Base-by-base conservation (phyloP, 1,140 invertebrate species). In the Portunus trituberculatus region DNA sequence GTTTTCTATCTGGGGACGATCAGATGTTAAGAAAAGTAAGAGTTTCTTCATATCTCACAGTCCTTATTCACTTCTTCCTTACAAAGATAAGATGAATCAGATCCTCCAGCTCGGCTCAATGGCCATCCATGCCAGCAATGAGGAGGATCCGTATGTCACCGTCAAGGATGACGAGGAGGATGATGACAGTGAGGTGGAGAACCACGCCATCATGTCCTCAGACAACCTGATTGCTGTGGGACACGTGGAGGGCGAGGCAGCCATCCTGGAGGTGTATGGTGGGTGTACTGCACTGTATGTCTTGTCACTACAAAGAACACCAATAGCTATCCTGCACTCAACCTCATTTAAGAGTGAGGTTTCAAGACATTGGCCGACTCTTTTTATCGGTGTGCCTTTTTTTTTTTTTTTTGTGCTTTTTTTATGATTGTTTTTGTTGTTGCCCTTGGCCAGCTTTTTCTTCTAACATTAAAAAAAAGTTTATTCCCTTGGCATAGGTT, bases 191-290 rank as follows among this genome's bases (percentile, higher is more conserved):
- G 97, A 97, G 20, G 95, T 96, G 25, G 99, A 99, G 96, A 99
- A 99, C 97, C 98, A 99, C 97, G 97, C 98, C 48, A 99, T 99
- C 39, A 98, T 98, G 97, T 97, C 98, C n/a, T 98, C 97, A 96
- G 99, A 99, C 96, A 99, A 99, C 97, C 97, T 99, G n/a, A 97
- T 99, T 45, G 97, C 99, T 25, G 98, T 98, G n/a, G 99, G 99
- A 0, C 98, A 98, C 97, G 98, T 99, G 25, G 98, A 99, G 96
- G 98, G 98, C 95, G 98, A 99, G 97, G 98, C 98, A 31, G 98
- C 98, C 96, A 97, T 98, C 91, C 97, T 99, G 96, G 99, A 99
- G 98, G 98, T 99, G 88, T 98, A 98, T 97, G 98, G 98, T 99
- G 97, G 97, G 97, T 52, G 76, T 76, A 8, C 39, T 39, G 39